Evolutionary conservation across 2,113 vertebrate species (phyloP).

Genomic region (Petromus typicus): DNA sequence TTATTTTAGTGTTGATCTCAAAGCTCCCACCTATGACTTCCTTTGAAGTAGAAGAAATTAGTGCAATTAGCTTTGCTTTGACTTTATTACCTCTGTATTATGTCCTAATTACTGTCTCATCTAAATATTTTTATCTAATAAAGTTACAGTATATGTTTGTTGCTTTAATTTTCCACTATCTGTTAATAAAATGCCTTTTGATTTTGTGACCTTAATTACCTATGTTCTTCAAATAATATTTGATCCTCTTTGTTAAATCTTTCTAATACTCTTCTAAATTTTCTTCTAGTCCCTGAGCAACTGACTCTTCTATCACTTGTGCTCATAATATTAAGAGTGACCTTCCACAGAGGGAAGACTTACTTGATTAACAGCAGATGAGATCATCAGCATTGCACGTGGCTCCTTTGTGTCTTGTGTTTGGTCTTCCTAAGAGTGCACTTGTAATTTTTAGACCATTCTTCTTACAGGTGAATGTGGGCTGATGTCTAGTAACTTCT

Average conservation of each 20-base stretch:
- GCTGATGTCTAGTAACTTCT: not conserved
- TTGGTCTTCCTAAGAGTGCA: not conserved
- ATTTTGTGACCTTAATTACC: conserved; percentile 28
- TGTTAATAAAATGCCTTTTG: conserved; percentile 51
- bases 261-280: conserved; percentile 35
- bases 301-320: not conserved
- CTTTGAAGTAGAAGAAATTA: conserved; percentile 48
- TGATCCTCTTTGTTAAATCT: not conserved
- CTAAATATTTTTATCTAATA: conserved; percentile 54
- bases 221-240: conserved; percentile 38
- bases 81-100: conserved; percentile 1
- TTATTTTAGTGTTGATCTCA: conserved; percentile 33
- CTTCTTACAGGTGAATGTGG: not conserved
- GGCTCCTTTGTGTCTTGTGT: not conserved
- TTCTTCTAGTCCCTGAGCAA: not conserved
- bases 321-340: not conserved
- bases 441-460: conserved; percentile 11
- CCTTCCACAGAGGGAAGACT: not conserved
- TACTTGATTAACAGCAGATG: not conserved
- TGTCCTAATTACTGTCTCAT: not conserved
- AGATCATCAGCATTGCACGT: not conserved
- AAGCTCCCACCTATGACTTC: not conserved
- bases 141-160: not conserved
- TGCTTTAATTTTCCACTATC: conserved; percentile 26
- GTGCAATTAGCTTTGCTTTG: conserved; percentile 33